A percentile compares a stretch with the other conserved stretches of the same genome.
Conservation (phyloP, 1,140 invertebrate species). For the Marisa cornuarietis region DNA sequence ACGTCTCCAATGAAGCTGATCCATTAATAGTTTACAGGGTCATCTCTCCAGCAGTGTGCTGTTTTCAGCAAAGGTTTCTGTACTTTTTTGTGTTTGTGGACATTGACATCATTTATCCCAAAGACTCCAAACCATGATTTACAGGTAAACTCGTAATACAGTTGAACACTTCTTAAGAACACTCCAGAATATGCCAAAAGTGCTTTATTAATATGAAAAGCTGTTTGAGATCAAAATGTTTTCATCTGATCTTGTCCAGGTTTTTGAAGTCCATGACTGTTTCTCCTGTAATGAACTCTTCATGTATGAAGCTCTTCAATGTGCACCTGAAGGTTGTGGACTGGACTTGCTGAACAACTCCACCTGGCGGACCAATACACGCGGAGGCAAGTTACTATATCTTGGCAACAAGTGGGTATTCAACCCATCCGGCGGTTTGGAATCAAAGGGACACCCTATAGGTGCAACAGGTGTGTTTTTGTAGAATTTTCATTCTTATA, state of each 20-base stretch:
- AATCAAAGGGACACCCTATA: conserved; percentile 98
- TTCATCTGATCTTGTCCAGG: conserved; percentile 82
- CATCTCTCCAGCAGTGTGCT: too few species aligned
- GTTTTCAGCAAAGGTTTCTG: too few species aligned
- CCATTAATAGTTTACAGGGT: too few species aligned
- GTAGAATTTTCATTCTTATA: background rate
- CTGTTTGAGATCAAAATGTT: background rate
- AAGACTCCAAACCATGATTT: too few species aligned
- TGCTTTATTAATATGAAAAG: background rate
- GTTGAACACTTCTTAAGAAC: background rate
- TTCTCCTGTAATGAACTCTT: conserved; percentile 98
- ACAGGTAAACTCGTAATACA: background rate
- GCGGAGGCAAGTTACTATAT: conserved; percentile 49
- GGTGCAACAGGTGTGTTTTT: conserved; percentile 86
- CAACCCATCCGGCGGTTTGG: conserved; percentile 96
- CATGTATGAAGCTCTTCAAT: conserved; percentile 95
- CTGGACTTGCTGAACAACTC: conserved; percentile 45
- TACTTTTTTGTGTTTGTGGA: too few species aligned
- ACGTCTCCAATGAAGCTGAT: too few species aligned
- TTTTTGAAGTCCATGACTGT: conserved; percentile 97
- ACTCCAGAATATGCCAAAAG: background rate
- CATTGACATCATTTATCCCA: too few species aligned
- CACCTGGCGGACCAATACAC: conserved; percentile 46
- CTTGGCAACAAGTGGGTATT: conserved; percentile 93
- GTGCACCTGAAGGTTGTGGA: conserved; percentile 76